phyloP scores from a whole-genome alignment of 2,888 invertebrate genomes.

The Ditula angustiorana region DNA sequence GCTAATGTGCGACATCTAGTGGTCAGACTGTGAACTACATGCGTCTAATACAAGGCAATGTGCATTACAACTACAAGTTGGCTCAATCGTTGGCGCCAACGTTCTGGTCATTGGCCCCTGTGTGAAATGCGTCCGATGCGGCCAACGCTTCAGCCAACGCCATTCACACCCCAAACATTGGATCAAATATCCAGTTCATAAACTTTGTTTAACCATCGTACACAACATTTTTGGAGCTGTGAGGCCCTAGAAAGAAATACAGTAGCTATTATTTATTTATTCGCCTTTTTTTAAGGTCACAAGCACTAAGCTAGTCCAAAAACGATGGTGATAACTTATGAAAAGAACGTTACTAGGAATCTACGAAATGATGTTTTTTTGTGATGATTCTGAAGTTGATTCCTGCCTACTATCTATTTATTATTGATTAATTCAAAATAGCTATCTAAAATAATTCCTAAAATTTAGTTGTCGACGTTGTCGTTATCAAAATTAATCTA shows the following conservation, averaged over 20 bases:
- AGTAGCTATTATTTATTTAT: too few relatives aligned
- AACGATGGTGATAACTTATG: too few relatives aligned
- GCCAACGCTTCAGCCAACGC: slow-evolving; percentile 25
- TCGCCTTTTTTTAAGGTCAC: too few relatives aligned
- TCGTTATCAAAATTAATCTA: too few relatives aligned
- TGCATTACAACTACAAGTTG: slow-evolving; percentile 28
- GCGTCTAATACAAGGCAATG: slow-evolving; percentile 34
- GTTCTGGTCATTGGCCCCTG: slow-evolving; percentile 28
- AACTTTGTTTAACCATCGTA: too few relatives aligned
- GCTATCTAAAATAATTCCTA: slow-evolving; percentile 24
- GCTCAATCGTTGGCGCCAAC: slow-evolving; percentile 24
- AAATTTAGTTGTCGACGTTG: slow-evolving; percentile 12
- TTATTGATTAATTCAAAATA: slow-evolving; percentile 20
- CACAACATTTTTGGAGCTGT: too few relatives aligned
- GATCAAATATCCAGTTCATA: slow-evolving; percentile 11
- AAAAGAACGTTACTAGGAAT: not conserved
- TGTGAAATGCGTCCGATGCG: slow-evolving; percentile 7
- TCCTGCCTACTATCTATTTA: not conserved
- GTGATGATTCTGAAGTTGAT: not conserved
- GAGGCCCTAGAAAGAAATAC: too few relatives aligned
- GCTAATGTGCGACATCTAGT: slow-evolving; percentile 31
- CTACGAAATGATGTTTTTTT: not conserved
- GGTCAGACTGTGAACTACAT: slow-evolving; percentile 32
- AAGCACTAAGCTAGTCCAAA: too few relatives aligned
- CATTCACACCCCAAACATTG: not conserved